A percentile compares a stretch with the other conserved stretches of the same genome.
These are phyloP conservation scores for Benthosema pterotum DNA, from an alignment of 2,797 vertebrate species.

Conservation along the genomic window DNA sequence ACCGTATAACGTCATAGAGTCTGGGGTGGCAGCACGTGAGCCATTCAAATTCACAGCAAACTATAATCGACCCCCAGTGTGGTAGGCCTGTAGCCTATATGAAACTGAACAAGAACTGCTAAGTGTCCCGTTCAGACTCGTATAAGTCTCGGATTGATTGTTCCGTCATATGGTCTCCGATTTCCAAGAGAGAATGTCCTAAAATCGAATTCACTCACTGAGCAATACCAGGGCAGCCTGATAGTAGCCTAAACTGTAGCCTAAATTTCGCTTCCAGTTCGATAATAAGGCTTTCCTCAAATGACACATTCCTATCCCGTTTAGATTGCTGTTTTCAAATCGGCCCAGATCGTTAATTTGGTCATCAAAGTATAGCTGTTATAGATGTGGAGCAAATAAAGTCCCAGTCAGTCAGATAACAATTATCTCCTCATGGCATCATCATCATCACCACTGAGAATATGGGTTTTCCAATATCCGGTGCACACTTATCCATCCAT, in stretches of 20 bases:
- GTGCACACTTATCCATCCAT: slow-evolving; percentile 78
- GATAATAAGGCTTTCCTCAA: background rate
- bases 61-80: too few species aligned
- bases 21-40: too few species aligned
- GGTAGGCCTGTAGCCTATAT: background rate
- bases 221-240: slow-evolving; percentile 68
- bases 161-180: slow-evolving; percentile 64
- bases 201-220: slow-evolving; percentile 55
- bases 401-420: slow-evolving; percentile 41
- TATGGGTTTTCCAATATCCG: slow-evolving; percentile 79
- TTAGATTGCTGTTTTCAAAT: background rate
- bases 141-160: slow-evolving; percentile 63
- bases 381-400: slow-evolving; percentile 22
- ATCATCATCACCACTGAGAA: slow-evolving; percentile 66
- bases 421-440: slow-evolving; percentile 63
- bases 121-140: slow-evolving; percentile 37
- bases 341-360: slow-evolving; percentile 33
- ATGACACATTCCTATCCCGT: slow-evolving; percentile 3
- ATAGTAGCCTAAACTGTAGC: slow-evolving; percentile 38
- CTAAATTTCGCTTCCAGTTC: slow-evolving; percentile 7
- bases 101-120: background rate
- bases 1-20: too few species aligned
- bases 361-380: slow-evolving; percentile 22
- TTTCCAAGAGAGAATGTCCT: slow-evolving; percentile 65
- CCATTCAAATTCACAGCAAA: too few species aligned